A percentile compares a stretch with the other conserved stretches of the same genome.
These are phyloP conservation scores for Andrena cerasifolii DNA, from an alignment of 1,140 invertebrate species.

Conservation along the genomic window DNA sequence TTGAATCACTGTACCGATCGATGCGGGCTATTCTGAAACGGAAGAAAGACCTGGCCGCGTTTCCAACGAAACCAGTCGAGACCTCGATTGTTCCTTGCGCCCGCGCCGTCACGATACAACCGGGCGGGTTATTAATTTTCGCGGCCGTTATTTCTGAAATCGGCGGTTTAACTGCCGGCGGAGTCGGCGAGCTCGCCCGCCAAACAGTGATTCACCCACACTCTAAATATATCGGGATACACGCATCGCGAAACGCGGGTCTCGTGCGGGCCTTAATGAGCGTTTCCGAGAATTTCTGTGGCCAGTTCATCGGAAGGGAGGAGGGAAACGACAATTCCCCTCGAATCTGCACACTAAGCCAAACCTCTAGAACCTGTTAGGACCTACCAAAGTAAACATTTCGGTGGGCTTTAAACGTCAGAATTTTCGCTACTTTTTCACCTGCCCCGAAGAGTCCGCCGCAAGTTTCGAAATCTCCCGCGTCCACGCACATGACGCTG, in stretches of 20 bases:
- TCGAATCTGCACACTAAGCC: not conserved
- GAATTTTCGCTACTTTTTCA: not conserved
- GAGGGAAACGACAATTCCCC: slow-evolving; percentile 20
- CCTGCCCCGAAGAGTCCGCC: not conserved
- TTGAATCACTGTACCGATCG: too few relatives aligned
- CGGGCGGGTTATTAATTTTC: slow-evolving; percentile 74
- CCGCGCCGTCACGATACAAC: slow-evolving; percentile 3
- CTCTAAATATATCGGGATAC: slow-evolving; percentile 79
- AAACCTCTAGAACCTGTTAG: slow-evolving; percentile 22
- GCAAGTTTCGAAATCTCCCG: not conserved
- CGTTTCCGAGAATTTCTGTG: slow-evolving; percentile 35
- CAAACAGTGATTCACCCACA: slow-evolving; percentile 80
- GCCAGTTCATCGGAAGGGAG: slow-evolving; percentile 15
- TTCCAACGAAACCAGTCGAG: too few relatives aligned
- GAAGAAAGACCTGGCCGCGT: not conserved
- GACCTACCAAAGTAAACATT: not conserved
- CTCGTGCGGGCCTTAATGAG: slow-evolving; percentile 53
- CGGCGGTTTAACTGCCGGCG: slow-evolving; percentile 76
- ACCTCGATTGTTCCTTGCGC: not conserved
- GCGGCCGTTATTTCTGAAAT: slow-evolving; percentile 79
- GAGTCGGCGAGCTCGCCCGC: slow-evolving; percentile 57
- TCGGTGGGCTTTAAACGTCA: not conserved
- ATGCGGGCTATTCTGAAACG: not conserved
- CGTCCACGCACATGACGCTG: too few relatives aligned
- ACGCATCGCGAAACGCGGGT: slow-evolving; percentile 61